phyloP scores from a whole-genome alignment of 2,888 invertebrate genomes.

The Nomada ferruginata region DNA sequence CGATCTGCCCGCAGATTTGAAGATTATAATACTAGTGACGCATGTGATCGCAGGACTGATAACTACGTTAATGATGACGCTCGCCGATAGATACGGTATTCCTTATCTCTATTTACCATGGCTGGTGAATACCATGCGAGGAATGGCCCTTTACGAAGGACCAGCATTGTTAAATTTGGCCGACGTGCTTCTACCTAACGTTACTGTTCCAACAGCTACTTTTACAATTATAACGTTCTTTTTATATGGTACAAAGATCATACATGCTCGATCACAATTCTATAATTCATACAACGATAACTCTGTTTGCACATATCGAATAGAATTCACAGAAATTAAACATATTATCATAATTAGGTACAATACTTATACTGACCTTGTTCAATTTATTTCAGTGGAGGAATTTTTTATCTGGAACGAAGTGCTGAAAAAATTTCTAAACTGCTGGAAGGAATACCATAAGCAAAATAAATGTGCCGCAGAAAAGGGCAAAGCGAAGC shows the following conservation, averaged over 20 bases:
- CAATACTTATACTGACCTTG: not conserved
- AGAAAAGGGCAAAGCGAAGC: slow-evolving; percentile 7
- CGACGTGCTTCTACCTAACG: slow-evolving; percentile 66
- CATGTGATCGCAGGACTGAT: slow-evolving; percentile 71
- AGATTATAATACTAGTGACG: slow-evolving; percentile 69
- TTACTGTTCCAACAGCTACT: slow-evolving; percentile 65
- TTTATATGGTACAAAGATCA: slow-evolving; percentile 70
- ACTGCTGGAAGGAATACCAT: slow-evolving; percentile 72
- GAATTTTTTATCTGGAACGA: slow-evolving; percentile 75
- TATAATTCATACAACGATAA: not conserved
- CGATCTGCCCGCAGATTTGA: slow-evolving; percentile 66
- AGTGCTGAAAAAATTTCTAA: slow-evolving; percentile 69
- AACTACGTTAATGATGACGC: slow-evolving; percentile 71
- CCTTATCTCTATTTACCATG: slow-evolving; percentile 78
- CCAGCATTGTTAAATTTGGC: slow-evolving; percentile 71
- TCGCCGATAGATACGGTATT: slow-evolving; percentile 69
- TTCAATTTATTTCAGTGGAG: slow-evolving; percentile 69
- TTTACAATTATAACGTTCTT: slow-evolving; percentile 71
- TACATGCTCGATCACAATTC: slow-evolving; percentile 3
- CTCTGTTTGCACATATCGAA: too few relatives aligned
- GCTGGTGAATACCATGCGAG: slow-evolving; percentile 75
- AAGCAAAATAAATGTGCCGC: slow-evolving; percentile 17
- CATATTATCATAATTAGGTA: not conserved
- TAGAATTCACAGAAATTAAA: slow-evolving; percentile 16
- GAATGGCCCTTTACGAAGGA: slow-evolving; percentile 73